Evolutionary conservation across 2,113 vertebrate genomes (phyloP), one percentile per base, ranked within the genome.

Genomic region (Hippocampus abdominalis): DNA sequence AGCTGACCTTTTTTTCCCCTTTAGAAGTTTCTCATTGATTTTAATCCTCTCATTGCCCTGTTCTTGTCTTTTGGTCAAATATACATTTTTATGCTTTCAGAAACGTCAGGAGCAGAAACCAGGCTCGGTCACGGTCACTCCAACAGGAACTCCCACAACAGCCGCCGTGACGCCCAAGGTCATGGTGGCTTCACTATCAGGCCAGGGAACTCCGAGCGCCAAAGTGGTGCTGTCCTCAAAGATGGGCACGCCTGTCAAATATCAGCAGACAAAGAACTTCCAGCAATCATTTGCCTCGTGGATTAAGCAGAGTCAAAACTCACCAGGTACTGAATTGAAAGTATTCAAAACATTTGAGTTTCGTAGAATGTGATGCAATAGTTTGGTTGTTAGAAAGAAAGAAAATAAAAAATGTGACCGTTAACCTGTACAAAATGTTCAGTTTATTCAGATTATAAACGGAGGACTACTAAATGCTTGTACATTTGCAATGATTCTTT

Each of bases 211-310:
- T 46, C 84, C 95, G 0, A 94, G 89, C 79, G 92, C 97, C 63
- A 99, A 99, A 89, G 94, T 98, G 80, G 94, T 99, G 0, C 94
- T 99, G 27, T 91, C 96, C 68, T 95, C 96, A 61, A 99, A 99
- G 92, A 93, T 99, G 79, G 95, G 94, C 13, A 95, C 94, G 88
- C 96, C 96, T 12, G 96, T 99, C 74, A 96, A 96, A 93, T 99
- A 99, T 94, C 96, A 98, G 74, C 96, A 96, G 88, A 97, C 94
- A 90, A 98, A 98, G 91, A 99, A 97, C 89, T 99, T 99, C 89
- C 97, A 99, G 76, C 97, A 99, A 46, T 97, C 96, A 3, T 99
- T 99, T 71, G 97, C 97, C 61, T 96, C 97, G 8, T 99, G 97
- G 97, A 96, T 99, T 87, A 98, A 99, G 74, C 96, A 99, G 92